These are phyloP conservation scores for Xenops minutus DNA, from an alignment of 2,797 vertebrate genomes.

Conservation along the genomic window DNA sequence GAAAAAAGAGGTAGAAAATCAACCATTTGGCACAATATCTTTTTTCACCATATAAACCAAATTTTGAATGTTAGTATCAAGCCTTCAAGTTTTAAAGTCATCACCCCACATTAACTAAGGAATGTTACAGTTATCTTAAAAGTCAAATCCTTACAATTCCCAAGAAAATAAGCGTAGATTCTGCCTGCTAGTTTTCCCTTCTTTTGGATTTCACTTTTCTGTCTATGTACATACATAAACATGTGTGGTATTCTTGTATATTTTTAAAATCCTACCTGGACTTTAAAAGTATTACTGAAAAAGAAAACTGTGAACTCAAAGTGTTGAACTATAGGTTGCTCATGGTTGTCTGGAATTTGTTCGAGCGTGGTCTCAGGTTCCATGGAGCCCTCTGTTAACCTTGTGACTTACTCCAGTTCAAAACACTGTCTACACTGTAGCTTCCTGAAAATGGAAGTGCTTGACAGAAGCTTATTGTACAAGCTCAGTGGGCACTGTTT, in stretches of 20 bases:
- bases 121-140: background rate
- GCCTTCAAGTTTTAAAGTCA: background rate
- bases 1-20: background rate
- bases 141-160: background rate
- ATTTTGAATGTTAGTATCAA: background rate
- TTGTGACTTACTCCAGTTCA: background rate
- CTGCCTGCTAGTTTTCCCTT: background rate
- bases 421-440: background rate
- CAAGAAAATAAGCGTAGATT: background rate
- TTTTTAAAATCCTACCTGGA: too few relatives aligned
- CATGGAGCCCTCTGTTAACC: background rate
- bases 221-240: background rate
- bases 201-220: background rate
- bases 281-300: background rate
- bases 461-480: background rate
- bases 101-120: background rate
- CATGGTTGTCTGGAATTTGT: background rate
- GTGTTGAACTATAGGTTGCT: background rate
- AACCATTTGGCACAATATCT: background rate
- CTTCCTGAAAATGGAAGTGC: background rate
- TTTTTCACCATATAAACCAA: background rate
- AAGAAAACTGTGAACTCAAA: background rate
- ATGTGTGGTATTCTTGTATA: background rate
- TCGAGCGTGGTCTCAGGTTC: background rate
- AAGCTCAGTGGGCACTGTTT: background rate